Percentiles rank a stretch among this genome's conserved stretches.
Evolutionary conservation across 1,140 invertebrate genomes (phyloP).

Genomic region (Leucophenga varia): DNA sequence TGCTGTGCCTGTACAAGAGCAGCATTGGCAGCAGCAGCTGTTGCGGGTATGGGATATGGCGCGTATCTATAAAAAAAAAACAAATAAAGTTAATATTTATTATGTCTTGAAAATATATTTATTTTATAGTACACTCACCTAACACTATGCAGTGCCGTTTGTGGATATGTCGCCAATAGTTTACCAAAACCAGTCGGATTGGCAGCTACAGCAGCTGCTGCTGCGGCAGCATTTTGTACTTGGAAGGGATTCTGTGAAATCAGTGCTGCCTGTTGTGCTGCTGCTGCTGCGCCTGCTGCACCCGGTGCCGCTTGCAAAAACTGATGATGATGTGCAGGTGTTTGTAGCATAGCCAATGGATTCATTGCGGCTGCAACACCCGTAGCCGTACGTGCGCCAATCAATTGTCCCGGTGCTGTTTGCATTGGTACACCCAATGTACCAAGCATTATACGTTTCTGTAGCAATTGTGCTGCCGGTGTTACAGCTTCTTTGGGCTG

Average conservation of each 20-base stretch:
- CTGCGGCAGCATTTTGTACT: slow-evolving; percentile 59
- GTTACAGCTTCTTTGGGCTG: slow-evolving; percentile 89
- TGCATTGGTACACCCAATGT: slow-evolving; percentile 67
- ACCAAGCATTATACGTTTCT: slow-evolving; percentile 72
- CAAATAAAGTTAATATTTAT: too few species aligned
- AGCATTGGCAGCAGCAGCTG: too few species aligned
- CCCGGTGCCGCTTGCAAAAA: too few species aligned
- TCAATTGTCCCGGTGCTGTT: slow-evolving; percentile 52
- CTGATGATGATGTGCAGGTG: slow-evolving; percentile 58
- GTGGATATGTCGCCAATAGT: slow-evolving; percentile 66
- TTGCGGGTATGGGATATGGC: too few species aligned
- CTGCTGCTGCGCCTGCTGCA: slow-evolving; percentile 58
- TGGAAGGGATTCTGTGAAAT: slow-evolving; percentile 56
- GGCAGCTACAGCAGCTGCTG: slow-evolving; percentile 43
- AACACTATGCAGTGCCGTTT: slow-evolving; percentile 51
- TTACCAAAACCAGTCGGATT: slow-evolving; percentile 72
- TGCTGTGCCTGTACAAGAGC: too few species aligned
- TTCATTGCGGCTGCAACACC: slow-evolving; percentile 63
- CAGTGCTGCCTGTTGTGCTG: slow-evolving; percentile 57
- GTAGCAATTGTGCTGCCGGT: slow-evolving; percentile 66
- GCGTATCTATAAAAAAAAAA: too few species aligned
- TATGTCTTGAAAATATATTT: too few species aligned
- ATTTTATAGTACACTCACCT: too few species aligned
- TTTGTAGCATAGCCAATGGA: slow-evolving; percentile 64
- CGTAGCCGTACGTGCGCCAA: slow-evolving; percentile 58